Evolutionary conservation across 2,888 invertebrate species (phyloP).

Genomic region (Drosophila diplacantha): DNA sequence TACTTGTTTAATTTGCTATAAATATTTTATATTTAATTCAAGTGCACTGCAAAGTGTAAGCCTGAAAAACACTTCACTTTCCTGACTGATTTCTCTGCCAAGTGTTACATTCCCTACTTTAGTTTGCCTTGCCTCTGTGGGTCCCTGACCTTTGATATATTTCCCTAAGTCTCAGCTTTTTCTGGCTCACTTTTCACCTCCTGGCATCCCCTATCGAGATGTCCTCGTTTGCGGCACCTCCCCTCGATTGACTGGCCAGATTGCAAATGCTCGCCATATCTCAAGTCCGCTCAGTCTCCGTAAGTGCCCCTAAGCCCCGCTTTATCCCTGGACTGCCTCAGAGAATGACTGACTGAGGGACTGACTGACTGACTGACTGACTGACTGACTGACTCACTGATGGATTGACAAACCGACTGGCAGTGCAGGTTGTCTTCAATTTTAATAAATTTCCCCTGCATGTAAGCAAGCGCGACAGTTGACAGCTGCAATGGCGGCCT

Average conservation of each 20-base stretch:
- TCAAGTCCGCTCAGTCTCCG: constrained; percentile 6
- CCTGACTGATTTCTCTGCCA: not conserved
- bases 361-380: constrained; percentile 7
- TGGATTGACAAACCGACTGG: constrained; percentile 41
- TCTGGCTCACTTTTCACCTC: not conserved
- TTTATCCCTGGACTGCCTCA: constrained; percentile 2
- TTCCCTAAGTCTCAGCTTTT: no score
- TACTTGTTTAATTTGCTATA: not conserved
- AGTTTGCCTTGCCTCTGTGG: not conserved
- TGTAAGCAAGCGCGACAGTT: constrained; percentile 64
- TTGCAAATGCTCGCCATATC: constrained; percentile 13
- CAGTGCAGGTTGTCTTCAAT: constrained; percentile 58
- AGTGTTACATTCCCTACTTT: no score
- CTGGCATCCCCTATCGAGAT: constrained; percentile 9
- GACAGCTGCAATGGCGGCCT: constrained; percentile 51
- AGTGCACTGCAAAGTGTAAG: not conserved
- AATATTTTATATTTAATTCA: not conserved
- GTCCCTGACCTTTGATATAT: not conserved
- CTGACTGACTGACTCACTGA: constrained; percentile 34
- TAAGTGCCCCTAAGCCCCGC: not conserved
- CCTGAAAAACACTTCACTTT: not conserved
- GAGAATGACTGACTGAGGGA: constrained; percentile 7
- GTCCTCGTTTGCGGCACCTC: constrained; percentile 4
- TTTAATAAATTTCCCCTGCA: constrained; percentile 62
- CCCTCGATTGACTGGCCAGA: constrained; percentile 23